These are phyloP conservation scores for Asobara japonica DNA, from an alignment of 1,140 invertebrate genomes.

Conservation along the genomic window DNA sequence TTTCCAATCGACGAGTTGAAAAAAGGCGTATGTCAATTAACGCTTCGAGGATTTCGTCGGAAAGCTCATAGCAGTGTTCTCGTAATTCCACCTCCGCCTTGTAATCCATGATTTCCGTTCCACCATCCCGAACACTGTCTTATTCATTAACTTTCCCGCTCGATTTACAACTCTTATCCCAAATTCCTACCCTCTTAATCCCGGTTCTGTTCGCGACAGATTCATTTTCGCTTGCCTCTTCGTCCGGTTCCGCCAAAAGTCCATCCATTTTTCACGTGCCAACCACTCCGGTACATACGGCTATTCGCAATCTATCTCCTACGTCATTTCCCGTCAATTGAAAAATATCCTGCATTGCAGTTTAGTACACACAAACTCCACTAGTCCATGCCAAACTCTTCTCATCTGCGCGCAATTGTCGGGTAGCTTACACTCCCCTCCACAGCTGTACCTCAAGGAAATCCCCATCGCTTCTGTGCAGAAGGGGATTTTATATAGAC, in stretches of 20 bases:
- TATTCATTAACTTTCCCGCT: no score
- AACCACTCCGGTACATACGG: constrained; percentile 7
- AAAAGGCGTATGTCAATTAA: no score
- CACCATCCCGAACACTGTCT: no score
- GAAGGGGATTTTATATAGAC: not conserved
- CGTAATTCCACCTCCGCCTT: no score
- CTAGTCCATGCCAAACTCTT: not conserved
- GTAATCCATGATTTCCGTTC: no score
- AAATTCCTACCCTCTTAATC: not conserved
- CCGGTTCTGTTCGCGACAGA: not conserved
- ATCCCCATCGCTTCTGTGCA: not conserved
- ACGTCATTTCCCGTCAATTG: not conserved
- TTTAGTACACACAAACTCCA: constrained; percentile 2
- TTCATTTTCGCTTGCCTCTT: constrained; percentile 21
- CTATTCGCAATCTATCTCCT: constrained; percentile 28
- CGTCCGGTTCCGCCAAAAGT: constrained; percentile 21
- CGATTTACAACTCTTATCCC: no score
- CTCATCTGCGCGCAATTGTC: not conserved
- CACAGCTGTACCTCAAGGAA: not conserved
- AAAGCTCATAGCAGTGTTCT: no score
- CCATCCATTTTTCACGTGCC: constrained; percentile 32
- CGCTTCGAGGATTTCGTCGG: no score
- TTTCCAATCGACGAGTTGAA: no score
- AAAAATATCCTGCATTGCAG: not conserved
- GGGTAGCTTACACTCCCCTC: not conserved